Conservation (phyloP, 2,797 vertebrate species). For the Carapus acus region DNA sequence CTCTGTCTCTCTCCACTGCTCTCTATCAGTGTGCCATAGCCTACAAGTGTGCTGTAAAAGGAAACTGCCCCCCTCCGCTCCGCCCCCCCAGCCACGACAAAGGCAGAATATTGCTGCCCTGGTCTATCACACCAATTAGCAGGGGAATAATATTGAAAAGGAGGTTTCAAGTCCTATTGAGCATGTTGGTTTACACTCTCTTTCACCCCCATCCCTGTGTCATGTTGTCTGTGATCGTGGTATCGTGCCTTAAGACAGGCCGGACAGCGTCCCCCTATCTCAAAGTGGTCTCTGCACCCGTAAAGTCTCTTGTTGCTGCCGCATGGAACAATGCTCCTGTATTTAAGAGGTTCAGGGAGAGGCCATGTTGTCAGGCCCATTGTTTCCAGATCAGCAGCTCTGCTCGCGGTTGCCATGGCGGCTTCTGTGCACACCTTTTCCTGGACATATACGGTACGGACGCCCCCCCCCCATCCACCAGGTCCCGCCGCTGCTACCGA, state of each 20-base stretch:
- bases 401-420: constrained; percentile 61
- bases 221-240: no score
- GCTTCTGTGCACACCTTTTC: constrained; percentile 64
- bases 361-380: constrained; percentile 60
- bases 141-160: constrained; percentile 11
- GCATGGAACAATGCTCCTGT: constrained; percentile 37
- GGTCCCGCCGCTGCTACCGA: constrained; percentile 17
- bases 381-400: constrained; percentile 64
- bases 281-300: constrained; percentile 21
- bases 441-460: constrained; percentile 63
- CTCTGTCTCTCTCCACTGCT: constrained; percentile 16
- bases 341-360: constrained; percentile 54
- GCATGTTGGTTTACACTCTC: no score
- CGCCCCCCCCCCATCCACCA: constrained; percentile 34
- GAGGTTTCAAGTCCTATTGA: no score
- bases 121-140: constrained; percentile 29
- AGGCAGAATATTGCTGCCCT: constrained; percentile 22
- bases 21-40: constrained; percentile 50
- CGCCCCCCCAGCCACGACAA: constrained; percentile 23
- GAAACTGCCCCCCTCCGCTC: no score
- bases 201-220: no score
- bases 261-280: constrained; percentile 11
- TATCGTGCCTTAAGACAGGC: constrained; percentile 3
- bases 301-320: constrained; percentile 26
- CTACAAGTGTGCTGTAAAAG: constrained; percentile 32